Evolutionary conservation across 2,888 invertebrate genomes (phyloP).

Genomic region (Callinectes sapidus): DNA sequence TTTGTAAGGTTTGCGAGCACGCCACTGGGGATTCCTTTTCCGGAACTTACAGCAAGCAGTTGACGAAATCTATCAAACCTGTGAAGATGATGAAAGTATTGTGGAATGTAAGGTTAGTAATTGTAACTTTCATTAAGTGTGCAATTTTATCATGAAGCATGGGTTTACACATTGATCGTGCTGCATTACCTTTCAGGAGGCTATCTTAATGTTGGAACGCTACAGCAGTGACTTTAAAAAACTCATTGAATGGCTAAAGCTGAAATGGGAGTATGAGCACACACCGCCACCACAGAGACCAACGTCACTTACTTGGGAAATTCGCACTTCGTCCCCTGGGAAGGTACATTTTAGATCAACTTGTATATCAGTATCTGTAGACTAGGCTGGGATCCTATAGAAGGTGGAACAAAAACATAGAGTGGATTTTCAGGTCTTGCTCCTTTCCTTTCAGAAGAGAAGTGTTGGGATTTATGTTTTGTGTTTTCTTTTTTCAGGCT

Average conservation of each 20-base stretch:
- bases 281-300: slow-evolving; percentile 90
- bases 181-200: slow-evolving; percentile 82
- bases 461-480: not conserved
- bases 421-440: not conserved
- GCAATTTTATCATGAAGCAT: not conserved
- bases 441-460: not conserved
- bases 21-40: slow-evolving; percentile 97
- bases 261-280: slow-evolving; percentile 95
- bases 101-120: slow-evolving; percentile 70
- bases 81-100: slow-evolving; percentile 84
- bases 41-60: slow-evolving; percentile 94
- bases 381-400: not conserved
- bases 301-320: slow-evolving; percentile 95
- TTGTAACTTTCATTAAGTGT: not conserved
- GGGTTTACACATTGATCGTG: not conserved
- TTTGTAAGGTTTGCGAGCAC: slow-evolving; percentile 68
- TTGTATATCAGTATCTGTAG: not conserved
- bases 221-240: slow-evolving; percentile 95
- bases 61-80: slow-evolving; percentile 96
- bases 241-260: slow-evolving; percentile 92
- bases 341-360: slow-evolving; percentile 71
- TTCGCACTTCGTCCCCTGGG: slow-evolving; percentile 89
- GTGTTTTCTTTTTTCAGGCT: slow-evolving; percentile 50
- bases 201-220: slow-evolving; percentile 93
- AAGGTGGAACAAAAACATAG: not conserved